Conservation (phyloP, 1,140 invertebrate species). For the Oncopeltus fasciatus region DNA sequence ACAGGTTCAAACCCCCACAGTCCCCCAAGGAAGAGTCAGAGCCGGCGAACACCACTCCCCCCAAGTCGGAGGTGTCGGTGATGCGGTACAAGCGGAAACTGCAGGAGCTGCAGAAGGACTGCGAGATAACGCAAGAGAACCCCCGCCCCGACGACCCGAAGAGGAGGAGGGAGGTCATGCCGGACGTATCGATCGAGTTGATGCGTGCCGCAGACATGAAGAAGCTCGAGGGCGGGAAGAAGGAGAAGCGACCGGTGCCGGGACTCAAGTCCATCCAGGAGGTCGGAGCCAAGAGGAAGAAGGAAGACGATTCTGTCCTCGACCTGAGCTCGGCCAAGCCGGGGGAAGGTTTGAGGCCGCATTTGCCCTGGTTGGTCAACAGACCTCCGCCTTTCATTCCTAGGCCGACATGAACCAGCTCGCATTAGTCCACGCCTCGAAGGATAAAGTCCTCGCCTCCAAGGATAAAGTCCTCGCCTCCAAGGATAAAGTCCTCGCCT, state of each 20-base stretch:
- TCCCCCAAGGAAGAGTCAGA: background rate
- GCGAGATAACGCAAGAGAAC: constrained; percentile 20
- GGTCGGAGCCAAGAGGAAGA: constrained; percentile 5
- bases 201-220: constrained; percentile 18
- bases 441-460: background rate
- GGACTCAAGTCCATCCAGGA: constrained; percentile 19
- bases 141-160: constrained; percentile 20
- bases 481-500: background rate
- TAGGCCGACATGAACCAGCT: background rate
- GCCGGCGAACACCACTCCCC: background rate
- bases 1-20: constrained; percentile 14
- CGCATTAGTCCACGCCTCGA: background rate
- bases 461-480: background rate
- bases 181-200: constrained; percentile 26
- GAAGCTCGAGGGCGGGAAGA: background rate
- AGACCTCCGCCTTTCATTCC: background rate
- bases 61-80: constrained; percentile 14
- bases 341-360: background rate
- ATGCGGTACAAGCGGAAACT: constrained; percentile 20
- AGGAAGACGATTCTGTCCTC: background rate
- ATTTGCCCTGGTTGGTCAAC: background rate
- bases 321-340: constrained; percentile 4
- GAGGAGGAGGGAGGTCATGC: constrained; percentile 22
- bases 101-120: constrained; percentile 16
- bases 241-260: constrained; percentile 14